A percentile compares a stretch with the other conserved stretches of the same genome.
Conservation (phyloP, 2,888 invertebrate species). For the Conomelus anceps region DNA sequence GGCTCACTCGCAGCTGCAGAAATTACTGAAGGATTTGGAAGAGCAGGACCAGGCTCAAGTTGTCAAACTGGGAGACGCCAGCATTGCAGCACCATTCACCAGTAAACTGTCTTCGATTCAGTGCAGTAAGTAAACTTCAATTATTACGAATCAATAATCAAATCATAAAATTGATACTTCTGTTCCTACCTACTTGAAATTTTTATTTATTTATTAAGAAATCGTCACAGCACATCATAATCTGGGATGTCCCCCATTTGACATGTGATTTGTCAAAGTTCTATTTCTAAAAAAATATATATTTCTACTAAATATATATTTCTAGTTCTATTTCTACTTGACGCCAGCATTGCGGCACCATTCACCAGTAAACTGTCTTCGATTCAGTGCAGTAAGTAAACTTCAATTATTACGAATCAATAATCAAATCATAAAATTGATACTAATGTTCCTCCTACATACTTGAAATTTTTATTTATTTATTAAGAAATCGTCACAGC, state of each 20-base stretch:
- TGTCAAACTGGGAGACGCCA: constrained; percentile 95
- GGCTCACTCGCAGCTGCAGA: constrained; percentile 51
- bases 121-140: constrained; percentile 64
- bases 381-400: constrained; percentile 79
- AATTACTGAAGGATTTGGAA: constrained; percentile 76
- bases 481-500: too few relatives aligned
- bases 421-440: not conserved
- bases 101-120: constrained; percentile 92
- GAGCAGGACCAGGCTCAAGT: constrained; percentile 80
- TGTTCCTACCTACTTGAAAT: too few relatives aligned
- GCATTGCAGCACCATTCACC: constrained; percentile 98
- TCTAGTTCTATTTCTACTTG: too few relatives aligned
- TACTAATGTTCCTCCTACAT: too few relatives aligned
- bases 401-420: not conserved
- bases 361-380: constrained; percentile 97
- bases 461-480: too few relatives aligned
- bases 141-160: not conserved
- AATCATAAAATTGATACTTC: not conserved
- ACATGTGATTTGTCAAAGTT: too few relatives aligned
- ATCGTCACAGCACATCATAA: too few relatives aligned
- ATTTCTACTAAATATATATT: too few relatives aligned
- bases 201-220: too few relatives aligned
- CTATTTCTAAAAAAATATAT: too few relatives aligned
- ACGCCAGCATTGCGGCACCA: constrained; percentile 98
- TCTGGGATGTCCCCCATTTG: too few relatives aligned